phyloP scores from a whole-genome alignment of 1,140 invertebrate genomes.

The Drosophila nebulosa region DNA sequence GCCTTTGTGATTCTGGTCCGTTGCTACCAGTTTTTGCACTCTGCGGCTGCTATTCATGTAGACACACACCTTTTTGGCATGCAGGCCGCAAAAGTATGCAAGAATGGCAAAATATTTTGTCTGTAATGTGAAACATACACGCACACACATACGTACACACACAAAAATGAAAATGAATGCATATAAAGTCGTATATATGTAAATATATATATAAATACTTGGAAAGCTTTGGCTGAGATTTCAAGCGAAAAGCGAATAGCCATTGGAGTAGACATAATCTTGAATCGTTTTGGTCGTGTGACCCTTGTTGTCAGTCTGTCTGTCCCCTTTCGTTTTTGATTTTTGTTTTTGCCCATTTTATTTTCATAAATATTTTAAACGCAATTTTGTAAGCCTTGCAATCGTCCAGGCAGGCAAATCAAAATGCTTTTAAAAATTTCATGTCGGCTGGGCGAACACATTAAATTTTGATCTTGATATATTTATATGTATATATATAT shows the following conservation, averaged over 20 bases:
- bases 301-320: not conserved
- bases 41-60: slow-evolving; percentile 10
- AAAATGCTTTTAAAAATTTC: slow-evolving; percentile 66
- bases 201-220: not conserved
- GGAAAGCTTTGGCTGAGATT: slow-evolving; percentile 1
- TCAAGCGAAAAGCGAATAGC: not conserved
- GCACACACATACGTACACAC: not conserved
- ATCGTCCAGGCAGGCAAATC: slow-evolving; percentile 44
- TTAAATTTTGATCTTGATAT: slow-evolving; percentile 48
- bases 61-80: slow-evolving; percentile 44
- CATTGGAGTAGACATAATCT: slow-evolving; percentile 13
- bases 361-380: slow-evolving; percentile 62
- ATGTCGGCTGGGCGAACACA: slow-evolving; percentile 35
- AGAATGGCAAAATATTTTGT: slow-evolving; percentile 39
- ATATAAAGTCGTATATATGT: too few species aligned
- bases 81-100: slow-evolving; percentile 55
- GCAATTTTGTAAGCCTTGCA: slow-evolving; percentile 54
- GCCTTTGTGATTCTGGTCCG: not conserved
- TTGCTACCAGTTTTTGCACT: not conserved
- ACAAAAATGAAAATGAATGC: too few species aligned
- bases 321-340: not conserved
- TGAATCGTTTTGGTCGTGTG: not conserved
- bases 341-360: slow-evolving; percentile 9
- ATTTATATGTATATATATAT: not conserved
- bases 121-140: slow-evolving; percentile 35